Base-by-base conservation (phyloP, 2,113 vertebrate species). In the Stegastes partitus region DNA sequence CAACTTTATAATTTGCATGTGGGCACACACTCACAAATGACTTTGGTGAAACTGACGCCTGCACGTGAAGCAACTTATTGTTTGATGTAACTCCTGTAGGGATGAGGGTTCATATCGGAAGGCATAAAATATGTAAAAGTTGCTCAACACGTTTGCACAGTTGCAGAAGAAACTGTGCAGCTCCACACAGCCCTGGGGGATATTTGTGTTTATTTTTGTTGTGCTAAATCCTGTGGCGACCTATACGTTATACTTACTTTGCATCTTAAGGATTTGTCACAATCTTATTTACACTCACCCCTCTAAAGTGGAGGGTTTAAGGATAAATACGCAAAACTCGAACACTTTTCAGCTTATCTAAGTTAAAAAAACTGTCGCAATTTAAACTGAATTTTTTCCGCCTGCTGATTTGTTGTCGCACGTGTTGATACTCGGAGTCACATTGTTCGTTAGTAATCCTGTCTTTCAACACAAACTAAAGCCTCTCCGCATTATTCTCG, bases 381-480 rank as follows among this genome's bases (percentile, higher is more conserved):
- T 42, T 42, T 15, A 4, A 14, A 42, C 39, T 3, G 3, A 42
- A 3, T 42, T 42, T 14, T 39, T 42, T 15, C 3, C 39, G 14
- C 15, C 39, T 42, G 3, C 14, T 42, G 14, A 42, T 12, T 15
- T 42, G 12, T 42, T 42, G 39, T 42, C 26, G 7, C 58, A 31
- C 9, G 3, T 22, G 53, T 19, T 47, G 12, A 14, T 0, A 42
- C n/a, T 26, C 22, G 22, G n/a, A 34, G 11, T 25, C 3, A 6
- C 21, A 18, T 37, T 28, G 4, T 37, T 28, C 34, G 25, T 1
- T 1, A 11, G 22, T 49, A 55, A 69, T 21, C 68, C 0, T 1
- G 3, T 53, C 67, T 72, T 51, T 68, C 62, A 75, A 12, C 70
- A 50, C 2, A 1, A 10, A 16, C 7, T 50, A 14, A 56, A 72